These are phyloP conservation scores for Tolypeutes matacus DNA, from an alignment of 2,797 vertebrate species.

Conservation along the genomic window DNA sequence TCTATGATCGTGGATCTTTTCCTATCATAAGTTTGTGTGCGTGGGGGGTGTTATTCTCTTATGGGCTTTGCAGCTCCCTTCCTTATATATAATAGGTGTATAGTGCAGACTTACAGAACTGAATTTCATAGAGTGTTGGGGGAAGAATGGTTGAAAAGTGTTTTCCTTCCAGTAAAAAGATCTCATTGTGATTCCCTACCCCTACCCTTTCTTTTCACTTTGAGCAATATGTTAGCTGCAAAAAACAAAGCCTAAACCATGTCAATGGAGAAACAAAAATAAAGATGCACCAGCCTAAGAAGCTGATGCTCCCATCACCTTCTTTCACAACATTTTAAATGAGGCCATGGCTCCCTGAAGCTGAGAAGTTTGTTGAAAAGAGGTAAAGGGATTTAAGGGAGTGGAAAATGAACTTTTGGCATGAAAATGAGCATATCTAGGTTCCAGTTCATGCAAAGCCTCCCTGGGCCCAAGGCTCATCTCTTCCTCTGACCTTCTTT, in stretches of 20 bases:
- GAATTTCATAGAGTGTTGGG: background rate
- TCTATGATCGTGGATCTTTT: background rate
- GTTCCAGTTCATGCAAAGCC: background rate
- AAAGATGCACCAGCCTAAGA: constrained; percentile 49
- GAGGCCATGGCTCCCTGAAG: constrained; percentile 33
- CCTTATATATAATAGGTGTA: background rate
- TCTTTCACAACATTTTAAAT: constrained; percentile 59
- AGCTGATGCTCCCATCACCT: constrained; percentile 32
- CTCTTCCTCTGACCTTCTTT: background rate
- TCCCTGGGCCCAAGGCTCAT: background rate
- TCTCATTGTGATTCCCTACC: background rate
- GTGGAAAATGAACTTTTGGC: background rate
- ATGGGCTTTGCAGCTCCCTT: background rate
- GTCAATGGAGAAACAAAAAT: constrained; percentile 69
- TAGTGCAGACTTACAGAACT: background rate
- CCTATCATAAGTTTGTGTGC: background rate
- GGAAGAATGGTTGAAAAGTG: background rate
- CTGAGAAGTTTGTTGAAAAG: constrained; percentile 4
- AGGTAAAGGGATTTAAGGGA: constrained; percentile 26
- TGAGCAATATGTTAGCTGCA: constrained; percentile 64
- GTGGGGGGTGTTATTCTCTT: background rate
- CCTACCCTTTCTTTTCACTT: constrained; percentile 29
- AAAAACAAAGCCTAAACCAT: constrained; percentile 71
- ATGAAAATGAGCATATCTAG: background rate
- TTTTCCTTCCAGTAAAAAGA: constrained; percentile 32